A percentile compares a stretch with the other conserved stretches of the same genome.
Conservation (phyloP, 2,797 vertebrate genomes). For the Chaenodraco wilsoni region DNA sequence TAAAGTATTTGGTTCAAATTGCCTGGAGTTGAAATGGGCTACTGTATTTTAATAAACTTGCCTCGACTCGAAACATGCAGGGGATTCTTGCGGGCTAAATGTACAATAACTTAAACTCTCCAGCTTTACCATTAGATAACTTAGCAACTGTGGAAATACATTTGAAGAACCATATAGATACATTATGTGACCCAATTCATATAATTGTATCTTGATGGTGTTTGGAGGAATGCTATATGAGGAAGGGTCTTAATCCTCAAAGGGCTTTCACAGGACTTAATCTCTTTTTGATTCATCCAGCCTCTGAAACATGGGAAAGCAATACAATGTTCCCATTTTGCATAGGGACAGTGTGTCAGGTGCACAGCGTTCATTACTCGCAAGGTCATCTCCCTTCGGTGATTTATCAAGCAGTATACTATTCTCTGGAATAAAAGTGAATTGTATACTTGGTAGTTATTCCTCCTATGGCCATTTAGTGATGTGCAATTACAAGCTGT, state of each 20-base stretch:
- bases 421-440: conserved; percentile 36
- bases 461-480: conserved; percentile 41
- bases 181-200: conserved; percentile 66
- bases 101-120: conserved; percentile 26
- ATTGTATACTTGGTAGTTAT: conserved; percentile 16
- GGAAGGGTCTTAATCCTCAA: conserved; percentile 75
- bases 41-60: too few relatives aligned
- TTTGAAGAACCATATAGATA: conserved; percentile 36
- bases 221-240: conserved; percentile 59
- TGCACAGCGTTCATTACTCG: conserved; percentile 35
- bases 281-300: conserved; percentile 78
- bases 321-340: conserved; percentile 64
- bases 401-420: conserved; percentile 41
- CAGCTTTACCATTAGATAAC: conserved; percentile 47
- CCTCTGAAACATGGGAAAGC: conserved; percentile 76
- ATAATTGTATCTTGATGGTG: conserved; percentile 57
- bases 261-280: conserved; percentile 74
- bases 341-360: conserved; percentile 45
- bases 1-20: too few relatives aligned
- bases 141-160: conserved; percentile 31
- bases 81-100: not conserved
- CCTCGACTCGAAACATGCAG: not conserved
- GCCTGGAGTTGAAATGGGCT: too few relatives aligned
- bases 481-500: conserved; percentile 43
- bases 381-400: conserved; percentile 24